Base-by-base conservation (phyloP, 2,797 vertebrate species). In the Mus minutoides region DNA sequence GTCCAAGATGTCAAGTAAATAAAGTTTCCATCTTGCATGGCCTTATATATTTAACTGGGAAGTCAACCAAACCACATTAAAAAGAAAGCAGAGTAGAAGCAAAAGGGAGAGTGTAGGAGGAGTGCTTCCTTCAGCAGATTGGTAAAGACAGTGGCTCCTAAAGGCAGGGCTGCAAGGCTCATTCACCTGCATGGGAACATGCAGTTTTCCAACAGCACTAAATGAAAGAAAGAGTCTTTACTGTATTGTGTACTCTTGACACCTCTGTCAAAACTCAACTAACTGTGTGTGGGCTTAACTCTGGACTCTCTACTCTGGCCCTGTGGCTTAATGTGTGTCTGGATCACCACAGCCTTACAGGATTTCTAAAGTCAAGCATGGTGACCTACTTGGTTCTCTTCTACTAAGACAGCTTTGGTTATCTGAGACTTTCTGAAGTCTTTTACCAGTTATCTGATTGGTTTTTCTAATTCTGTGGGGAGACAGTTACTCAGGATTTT, bases 81-180 rank as follows among this genome's bases (percentile, higher is more conserved):
- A 75, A 94, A 69, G 56, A 76, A 90, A 90, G 64, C 14, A 52
- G 31, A 22, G 31, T 43, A 73, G 82, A 58, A 67, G 60, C 31
- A 24, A 2, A n/a, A 16, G 54, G 21, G 54, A 21, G 78, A 17
- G 31, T 1, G 3, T 4, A 3, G 22, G 4, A 11, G 2, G 34
- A 75, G 16, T 37, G 24, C 34, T 49, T 73, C 46, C 52, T 73
- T 67, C 67, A 58, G 40, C 2, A 75, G 8, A 16, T 54, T 1
- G 37, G 85, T 34, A 26, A 86, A 87, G n/a, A n/a, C 11, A 49
- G 62, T 6, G 9, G 31, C 62, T 49, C 43, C 31, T 49, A 29
- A 54, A 84, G 40, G 64, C 40, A 75, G 13, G 34, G n/a, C 31
- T 54, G 4, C 11, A 17, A 22, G 12, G 21, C 85, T 71, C 37